A percentile compares a stretch with the other conserved stretches of the same genome.
Evolutionary conservation across 1,140 invertebrate genomes (phyloP).

Genomic region (Drosophila subpulchrella): DNA sequence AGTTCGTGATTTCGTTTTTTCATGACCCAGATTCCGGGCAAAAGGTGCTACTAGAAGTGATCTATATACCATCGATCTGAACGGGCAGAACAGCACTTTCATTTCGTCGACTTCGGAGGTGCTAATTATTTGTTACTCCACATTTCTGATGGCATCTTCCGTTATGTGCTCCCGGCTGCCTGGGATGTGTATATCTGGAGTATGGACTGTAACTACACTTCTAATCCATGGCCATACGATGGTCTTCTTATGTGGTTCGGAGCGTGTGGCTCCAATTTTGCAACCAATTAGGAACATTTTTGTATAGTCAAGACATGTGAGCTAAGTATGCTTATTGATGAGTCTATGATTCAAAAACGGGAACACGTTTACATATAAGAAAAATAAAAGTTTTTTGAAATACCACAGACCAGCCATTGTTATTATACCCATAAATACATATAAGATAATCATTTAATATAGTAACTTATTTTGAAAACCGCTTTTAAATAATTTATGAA

Average conservation of each 20-base stretch:
- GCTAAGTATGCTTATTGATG: neutral
- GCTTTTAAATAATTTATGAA: neutral
- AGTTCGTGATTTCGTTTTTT: slow-evolving; percentile 73
- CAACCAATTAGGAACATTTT: slow-evolving; percentile 49
- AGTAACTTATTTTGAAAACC: no score
- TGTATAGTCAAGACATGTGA: neutral
- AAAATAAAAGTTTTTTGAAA: no score
- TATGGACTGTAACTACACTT: slow-evolving; percentile 9
- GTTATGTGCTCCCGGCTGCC: slow-evolving; percentile 42
- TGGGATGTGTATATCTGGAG: neutral
- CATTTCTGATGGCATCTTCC: slow-evolving; percentile 61
- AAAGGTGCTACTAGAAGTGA: slow-evolving; percentile 77
- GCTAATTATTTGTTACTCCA: slow-evolving; percentile 79
- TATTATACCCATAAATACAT: no score
- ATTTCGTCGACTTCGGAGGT: slow-evolving; percentile 67
- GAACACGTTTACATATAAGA: no score
- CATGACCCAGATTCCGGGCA: slow-evolving; percentile 62
- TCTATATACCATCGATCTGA: slow-evolving; percentile 56
- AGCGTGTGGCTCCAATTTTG: slow-evolving; percentile 66
- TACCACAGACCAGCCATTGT: no score
- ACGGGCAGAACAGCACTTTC: slow-evolving; percentile 66
- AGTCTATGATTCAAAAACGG: no score
- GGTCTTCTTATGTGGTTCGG: neutral
- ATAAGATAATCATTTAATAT: neutral
- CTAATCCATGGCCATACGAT: slow-evolving; percentile 1